Evolutionary conservation across 37 sponge, comb jelly and placozoan species (phyloP).

Genomic region (Corticium candelabrum): DNA sequence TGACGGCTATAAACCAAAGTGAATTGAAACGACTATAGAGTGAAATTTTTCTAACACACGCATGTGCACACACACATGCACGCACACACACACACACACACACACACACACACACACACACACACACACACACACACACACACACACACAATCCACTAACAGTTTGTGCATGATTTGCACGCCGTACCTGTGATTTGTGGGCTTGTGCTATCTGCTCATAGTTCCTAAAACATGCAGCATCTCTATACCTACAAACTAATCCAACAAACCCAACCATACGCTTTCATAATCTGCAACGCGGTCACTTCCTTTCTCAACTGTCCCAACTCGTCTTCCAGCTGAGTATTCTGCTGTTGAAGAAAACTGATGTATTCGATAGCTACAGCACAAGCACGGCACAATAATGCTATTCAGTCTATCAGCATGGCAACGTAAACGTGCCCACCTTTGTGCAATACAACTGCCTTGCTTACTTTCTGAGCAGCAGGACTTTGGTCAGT

Average conservation of each 20-base stretch:
- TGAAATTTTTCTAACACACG: no score
- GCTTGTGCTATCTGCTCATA: slow-evolving; percentile 73
- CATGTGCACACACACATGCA: background rate
- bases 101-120: slow-evolving; percentile 3
- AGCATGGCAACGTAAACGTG: background rate
- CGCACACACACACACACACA: slow-evolving; percentile 5
- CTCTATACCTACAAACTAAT: background rate
- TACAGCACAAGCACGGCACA: slow-evolving; percentile 3
- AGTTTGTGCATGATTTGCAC: background rate
- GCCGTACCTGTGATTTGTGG: slow-evolving; percentile 23
- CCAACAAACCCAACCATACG: no score
- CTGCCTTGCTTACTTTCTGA: slow-evolving; percentile 61
- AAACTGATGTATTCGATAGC: slow-evolving; percentile 62
- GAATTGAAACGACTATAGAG: no score
- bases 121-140: slow-evolving; percentile 5
- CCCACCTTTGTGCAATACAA: slow-evolving; percentile 62
- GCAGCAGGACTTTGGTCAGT: slow-evolving; percentile 27
- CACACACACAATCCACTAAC: background rate
- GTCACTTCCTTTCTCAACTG: slow-evolving; percentile 59
- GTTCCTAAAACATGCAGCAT: slow-evolving; percentile 32
- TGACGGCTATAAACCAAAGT: no score
- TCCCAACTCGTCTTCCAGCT: slow-evolving; percentile 46
- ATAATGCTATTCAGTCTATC: background rate
- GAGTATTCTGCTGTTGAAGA: slow-evolving; percentile 32
- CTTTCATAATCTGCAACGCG: slow-evolving; percentile 80